These are phyloP conservation scores for Stegodyphus dumicola DNA, from an alignment of 1,140 invertebrate genomes.

Conservation along the genomic window DNA sequence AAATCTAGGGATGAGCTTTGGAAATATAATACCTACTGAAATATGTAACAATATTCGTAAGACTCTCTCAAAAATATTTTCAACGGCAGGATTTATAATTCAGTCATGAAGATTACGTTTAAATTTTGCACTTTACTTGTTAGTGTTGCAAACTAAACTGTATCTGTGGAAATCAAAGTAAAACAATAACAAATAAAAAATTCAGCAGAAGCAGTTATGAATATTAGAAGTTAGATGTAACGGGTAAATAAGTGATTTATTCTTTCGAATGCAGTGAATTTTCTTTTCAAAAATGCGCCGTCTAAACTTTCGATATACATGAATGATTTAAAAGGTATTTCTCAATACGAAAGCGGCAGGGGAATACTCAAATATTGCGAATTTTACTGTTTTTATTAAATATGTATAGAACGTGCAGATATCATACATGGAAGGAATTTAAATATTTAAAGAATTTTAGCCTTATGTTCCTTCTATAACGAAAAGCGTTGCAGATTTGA, in stretches of 20 bases:
- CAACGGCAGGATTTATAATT: too few relatives aligned
- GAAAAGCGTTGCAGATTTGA: too few relatives aligned
- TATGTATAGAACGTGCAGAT: neutral
- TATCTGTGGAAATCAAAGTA: too few relatives aligned
- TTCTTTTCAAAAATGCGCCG: neutral
- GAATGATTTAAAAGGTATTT: neutral
- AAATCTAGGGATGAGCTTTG: too few relatives aligned
- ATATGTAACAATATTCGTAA: too few relatives aligned
- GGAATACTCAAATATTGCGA: neutral
- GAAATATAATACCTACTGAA: too few relatives aligned
- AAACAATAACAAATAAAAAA: too few relatives aligned
- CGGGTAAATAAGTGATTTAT: neutral
- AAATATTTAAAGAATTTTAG: conserved; percentile 6
- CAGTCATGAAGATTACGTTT: too few relatives aligned
- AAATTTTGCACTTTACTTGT: too few relatives aligned
- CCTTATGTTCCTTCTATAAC: too few relatives aligned
- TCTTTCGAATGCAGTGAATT: neutral
- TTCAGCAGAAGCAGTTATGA: neutral
- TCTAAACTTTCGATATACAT: neutral
- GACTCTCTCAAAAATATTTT: too few relatives aligned
- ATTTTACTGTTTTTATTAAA: conserved; percentile 1
- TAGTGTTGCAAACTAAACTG: too few relatives aligned
- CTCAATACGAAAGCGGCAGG: neutral
- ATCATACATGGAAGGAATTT: neutral
- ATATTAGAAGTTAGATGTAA: neutral